Percentiles rank a stretch among this genome's conserved stretches.
phyloP scores from a whole-genome alignment of 2,888 invertebrate species.

The Polylopha cassiicola region DNA sequence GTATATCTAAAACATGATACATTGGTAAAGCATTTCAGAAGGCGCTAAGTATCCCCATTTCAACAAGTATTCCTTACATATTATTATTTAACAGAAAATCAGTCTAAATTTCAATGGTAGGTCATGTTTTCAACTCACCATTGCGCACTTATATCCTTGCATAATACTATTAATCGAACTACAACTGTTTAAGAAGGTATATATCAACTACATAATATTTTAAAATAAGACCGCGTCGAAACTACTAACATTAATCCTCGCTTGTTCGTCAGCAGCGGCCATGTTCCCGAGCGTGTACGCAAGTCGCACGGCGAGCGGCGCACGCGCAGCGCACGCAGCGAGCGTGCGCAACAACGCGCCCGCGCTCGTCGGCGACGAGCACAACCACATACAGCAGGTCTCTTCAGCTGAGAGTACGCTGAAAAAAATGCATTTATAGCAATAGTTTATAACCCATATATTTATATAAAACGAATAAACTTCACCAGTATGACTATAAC shows the following conservation, averaged over 20 bases:
- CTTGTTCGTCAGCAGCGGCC: slow-evolving; percentile 85
- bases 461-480: too few relatives aligned
- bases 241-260: slow-evolving; percentile 69
- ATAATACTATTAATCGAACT: too few relatives aligned
- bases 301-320: slow-evolving; percentile 85
- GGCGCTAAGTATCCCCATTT: slow-evolving; percentile 1
- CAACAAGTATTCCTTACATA: too few relatives aligned
- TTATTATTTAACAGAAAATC: too few relatives aligned
- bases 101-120: too few relatives aligned
- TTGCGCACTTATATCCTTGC: too few relatives aligned
- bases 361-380: slow-evolving; percentile 74
- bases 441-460: too few relatives aligned
- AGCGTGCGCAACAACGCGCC: slow-evolving; percentile 79
- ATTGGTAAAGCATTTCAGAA: not conserved
- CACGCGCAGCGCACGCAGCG: slow-evolving; percentile 81
- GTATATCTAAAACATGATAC: slow-evolving; percentile 50
- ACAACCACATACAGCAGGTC: slow-evolving; percentile 83
- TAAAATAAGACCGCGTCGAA: not conserved
- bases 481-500: too few relatives aligned
- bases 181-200: too few relatives aligned
- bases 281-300: slow-evolving; percentile 91
- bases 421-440: too few relatives aligned
- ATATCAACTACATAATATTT: too few relatives aligned
- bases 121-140: too few relatives aligned
- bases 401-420: slow-evolving; percentile 88